phyloP scores from a whole-genome alignment of 2,888 invertebrate species.

The Ectropis crepuscularia region DNA sequence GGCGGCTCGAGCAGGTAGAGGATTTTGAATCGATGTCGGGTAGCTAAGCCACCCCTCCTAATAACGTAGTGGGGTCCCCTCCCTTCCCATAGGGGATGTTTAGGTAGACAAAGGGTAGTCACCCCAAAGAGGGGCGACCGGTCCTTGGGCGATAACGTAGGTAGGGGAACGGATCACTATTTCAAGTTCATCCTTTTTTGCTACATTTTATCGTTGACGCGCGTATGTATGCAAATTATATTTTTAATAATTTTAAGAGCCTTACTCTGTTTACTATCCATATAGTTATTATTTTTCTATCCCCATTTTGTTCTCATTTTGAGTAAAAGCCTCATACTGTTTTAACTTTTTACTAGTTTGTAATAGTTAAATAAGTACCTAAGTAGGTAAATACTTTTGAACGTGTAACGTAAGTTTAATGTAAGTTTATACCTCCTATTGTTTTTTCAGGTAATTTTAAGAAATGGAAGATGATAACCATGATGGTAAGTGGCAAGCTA shows the following conservation, averaged over 20 bases:
- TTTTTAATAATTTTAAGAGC: not conserved
- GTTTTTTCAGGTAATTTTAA: conserved; percentile 27
- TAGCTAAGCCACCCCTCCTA: conserved; percentile 75
- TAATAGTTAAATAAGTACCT: too few relatives aligned
- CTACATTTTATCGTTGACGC: conserved; percentile 55
- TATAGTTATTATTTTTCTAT: too few relatives aligned
- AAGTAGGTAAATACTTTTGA: too few relatives aligned
- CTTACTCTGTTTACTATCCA: too few relatives aligned
- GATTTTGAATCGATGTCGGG: conserved; percentile 70
- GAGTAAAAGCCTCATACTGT: too few relatives aligned
- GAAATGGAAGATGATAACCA: conserved; percentile 19
- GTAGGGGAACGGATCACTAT: conserved; percentile 71
- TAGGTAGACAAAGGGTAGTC: conserved; percentile 82
- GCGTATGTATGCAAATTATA: conserved; percentile 45
- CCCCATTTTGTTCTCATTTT: too few relatives aligned
- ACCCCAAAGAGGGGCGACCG: conserved; percentile 79
- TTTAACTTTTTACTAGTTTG: too few relatives aligned
- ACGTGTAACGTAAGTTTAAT: too few relatives aligned
- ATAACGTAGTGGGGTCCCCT: conserved; percentile 78
- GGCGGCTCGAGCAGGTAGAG: conserved; percentile 60
- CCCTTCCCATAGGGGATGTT: conserved; percentile 77
- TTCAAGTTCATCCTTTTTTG: conserved; percentile 67
- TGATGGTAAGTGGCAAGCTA: too few relatives aligned
- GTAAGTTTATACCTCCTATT: not conserved
- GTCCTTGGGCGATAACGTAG: conserved; percentile 74